Percentiles rank a stretch among this genome's conserved stretches.
Evolutionary conservation across 2,888 invertebrate genomes (phyloP).

Genomic region (Caenorhabditis sp.): DNA sequence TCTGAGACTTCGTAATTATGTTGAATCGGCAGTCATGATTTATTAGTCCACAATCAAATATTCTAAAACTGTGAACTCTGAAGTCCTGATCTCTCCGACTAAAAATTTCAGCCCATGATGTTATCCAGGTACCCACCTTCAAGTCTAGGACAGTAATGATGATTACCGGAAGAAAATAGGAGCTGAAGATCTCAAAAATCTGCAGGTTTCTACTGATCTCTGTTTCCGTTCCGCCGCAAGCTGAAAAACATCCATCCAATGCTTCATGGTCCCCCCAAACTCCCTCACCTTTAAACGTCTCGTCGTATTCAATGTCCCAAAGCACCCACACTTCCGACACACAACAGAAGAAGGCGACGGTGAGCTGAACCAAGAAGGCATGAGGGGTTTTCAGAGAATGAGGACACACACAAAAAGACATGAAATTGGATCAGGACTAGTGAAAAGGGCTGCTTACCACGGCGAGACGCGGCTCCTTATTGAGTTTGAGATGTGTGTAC

Average conservation of each 20-base stretch:
- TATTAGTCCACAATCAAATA: too few species aligned
- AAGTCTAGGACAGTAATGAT: conserved; percentile 79
- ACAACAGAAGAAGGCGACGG: conserved; percentile 74
- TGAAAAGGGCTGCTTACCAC: conserved; percentile 67
- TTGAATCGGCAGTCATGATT: too few species aligned
- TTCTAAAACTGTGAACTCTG: too few species aligned
- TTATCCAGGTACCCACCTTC: conserved; percentile 62
- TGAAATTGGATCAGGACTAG: background rate
- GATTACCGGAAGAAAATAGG: conserved; percentile 79
- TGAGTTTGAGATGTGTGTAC: conserved; percentile 79
- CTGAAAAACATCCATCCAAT: conserved; percentile 55
- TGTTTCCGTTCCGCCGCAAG: conserved; percentile 60
- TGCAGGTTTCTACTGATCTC: conserved; percentile 74
- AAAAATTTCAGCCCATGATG: too few species aligned
- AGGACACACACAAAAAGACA: conserved; percentile 4
- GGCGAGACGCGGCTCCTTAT: conserved; percentile 78
- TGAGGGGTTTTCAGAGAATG: background rate
- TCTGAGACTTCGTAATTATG: too few species aligned
- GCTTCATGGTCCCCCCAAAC: conserved; percentile 37
- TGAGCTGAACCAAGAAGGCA: conserved; percentile 66
- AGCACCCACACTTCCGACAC: conserved; percentile 78
- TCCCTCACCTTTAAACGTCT: conserved; percentile 51
- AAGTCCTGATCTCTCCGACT: too few species aligned
- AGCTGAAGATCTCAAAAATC: conserved; percentile 77
- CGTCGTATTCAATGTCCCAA: conserved; percentile 71